phyloP scores from a whole-genome alignment of 2,113 vertebrate species.

The Sturnira hondurensis region DNA sequence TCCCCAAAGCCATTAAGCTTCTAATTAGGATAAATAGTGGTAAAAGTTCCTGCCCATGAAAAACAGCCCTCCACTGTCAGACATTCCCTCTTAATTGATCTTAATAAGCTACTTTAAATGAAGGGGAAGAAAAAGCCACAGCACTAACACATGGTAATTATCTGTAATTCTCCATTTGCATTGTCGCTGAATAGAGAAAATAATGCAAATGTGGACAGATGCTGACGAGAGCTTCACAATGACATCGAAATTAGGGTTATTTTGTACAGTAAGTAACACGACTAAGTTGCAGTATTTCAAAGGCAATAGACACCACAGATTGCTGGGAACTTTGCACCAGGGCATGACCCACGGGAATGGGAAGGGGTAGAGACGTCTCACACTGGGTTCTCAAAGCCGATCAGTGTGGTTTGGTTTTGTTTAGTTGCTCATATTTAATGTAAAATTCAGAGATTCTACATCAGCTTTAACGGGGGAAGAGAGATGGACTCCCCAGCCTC shows the following conservation, averaged over 20 bases:
- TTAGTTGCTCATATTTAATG: neutral
- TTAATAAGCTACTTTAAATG: conserved; percentile 65
- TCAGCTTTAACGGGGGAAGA: neutral
- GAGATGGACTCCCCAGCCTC: neutral
- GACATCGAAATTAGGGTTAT: conserved; percentile 41
- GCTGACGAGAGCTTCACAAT: neutral
- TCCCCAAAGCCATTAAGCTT: neutral
- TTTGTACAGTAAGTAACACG: neutral
- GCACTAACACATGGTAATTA: conserved; percentile 41
- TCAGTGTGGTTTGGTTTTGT: neutral
- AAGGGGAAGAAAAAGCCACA: neutral
- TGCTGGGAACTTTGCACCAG: neutral
- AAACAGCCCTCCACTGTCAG: conserved; percentile 41
- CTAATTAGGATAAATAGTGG: conserved; percentile 27
- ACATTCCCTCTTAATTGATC: conserved; percentile 49
- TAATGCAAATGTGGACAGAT: conserved; percentile 10
- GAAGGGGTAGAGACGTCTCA: neutral
- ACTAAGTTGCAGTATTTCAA: neutral
- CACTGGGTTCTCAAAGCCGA: neutral
- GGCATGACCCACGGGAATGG: neutral
- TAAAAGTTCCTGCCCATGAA: neutral
- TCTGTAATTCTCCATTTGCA: conserved; percentile 52
- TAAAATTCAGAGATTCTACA: neutral
- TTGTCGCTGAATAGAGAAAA: conserved; percentile 62
- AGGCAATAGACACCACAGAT: neutral